Evolutionary conservation across 2,113 vertebrate species (phyloP).

Genomic region (Zosterops hypoxanthus): DNA sequence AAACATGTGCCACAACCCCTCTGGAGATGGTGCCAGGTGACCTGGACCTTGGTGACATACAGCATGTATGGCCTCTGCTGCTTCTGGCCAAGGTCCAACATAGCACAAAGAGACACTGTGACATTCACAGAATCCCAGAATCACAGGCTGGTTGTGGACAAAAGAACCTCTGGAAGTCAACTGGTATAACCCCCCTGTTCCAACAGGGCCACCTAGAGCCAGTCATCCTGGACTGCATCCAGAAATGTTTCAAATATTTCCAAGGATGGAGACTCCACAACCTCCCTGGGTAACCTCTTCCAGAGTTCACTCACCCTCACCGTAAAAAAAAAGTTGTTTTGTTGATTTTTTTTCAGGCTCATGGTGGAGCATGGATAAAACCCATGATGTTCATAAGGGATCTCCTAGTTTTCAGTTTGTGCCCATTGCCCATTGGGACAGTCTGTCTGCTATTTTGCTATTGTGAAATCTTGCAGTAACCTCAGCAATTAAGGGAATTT

Average conservation of each 20-base stretch:
- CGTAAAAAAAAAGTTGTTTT: background rate
- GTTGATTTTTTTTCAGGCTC: background rate
- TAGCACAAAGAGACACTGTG: background rate
- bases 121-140: background rate
- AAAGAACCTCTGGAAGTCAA: background rate
- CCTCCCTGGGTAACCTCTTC: background rate
- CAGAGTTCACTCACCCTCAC: background rate
- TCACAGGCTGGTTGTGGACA: fast-evolving
- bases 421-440: background rate
- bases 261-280: background rate
- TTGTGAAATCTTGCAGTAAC: background rate
- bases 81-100: background rate
- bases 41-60: background rate
- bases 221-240: background rate
- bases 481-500: background rate
- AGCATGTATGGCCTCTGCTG: background rate
- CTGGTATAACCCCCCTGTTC: background rate
- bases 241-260: background rate
- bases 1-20: background rate
- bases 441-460: background rate
- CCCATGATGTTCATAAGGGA: background rate
- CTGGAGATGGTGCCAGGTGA: background rate
- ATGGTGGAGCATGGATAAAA: background rate
- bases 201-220: background rate
- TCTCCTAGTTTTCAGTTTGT: background rate